phyloP scores from a whole-genome alignment of 1,140 invertebrate genomes.

The Geopemphigus sp. region DNA sequence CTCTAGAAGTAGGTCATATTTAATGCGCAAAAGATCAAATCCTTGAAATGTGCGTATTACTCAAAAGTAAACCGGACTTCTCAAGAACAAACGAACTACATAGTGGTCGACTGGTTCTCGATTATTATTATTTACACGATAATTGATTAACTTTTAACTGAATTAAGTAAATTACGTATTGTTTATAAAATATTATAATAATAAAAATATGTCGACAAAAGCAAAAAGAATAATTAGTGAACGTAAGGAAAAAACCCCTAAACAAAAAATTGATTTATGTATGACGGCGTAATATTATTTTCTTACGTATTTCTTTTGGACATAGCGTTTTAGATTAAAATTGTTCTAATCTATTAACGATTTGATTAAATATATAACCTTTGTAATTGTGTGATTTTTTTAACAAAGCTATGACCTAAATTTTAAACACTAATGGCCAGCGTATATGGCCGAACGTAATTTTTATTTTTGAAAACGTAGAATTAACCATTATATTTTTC shows the following conservation, averaged over 20 bases:
- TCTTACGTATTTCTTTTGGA: not conserved
- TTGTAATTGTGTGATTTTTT: not conserved
- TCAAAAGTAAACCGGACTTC: not conserved
- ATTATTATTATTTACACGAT: not conserved
- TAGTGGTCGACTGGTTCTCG: not conserved
- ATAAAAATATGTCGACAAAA: not conserved
- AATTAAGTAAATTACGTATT: not conserved
- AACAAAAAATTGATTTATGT: too few relatives aligned
- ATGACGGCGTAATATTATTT: too few relatives aligned
- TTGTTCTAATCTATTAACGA: not conserved
- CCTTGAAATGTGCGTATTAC: not conserved
- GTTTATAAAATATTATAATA: not conserved
- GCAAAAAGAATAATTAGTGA: too few relatives aligned
- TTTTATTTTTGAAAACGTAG: not conserved
- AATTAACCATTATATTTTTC: too few relatives aligned
- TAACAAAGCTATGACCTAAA: not conserved
- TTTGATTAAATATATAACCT: not conserved
- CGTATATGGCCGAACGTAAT: not conserved
- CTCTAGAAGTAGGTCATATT: not conserved
- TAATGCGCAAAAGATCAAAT: not conserved
- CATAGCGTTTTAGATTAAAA: not conserved
- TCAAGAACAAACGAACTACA: not conserved
- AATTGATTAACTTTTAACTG: not conserved
- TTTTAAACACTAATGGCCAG: too few relatives aligned
- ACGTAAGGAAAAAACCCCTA: too few relatives aligned